Percentiles rank a stretch among this genome's conserved stretches.
phyloP scores from a whole-genome alignment of 1,140 invertebrate species.

The Aphidius ervi region DNA sequence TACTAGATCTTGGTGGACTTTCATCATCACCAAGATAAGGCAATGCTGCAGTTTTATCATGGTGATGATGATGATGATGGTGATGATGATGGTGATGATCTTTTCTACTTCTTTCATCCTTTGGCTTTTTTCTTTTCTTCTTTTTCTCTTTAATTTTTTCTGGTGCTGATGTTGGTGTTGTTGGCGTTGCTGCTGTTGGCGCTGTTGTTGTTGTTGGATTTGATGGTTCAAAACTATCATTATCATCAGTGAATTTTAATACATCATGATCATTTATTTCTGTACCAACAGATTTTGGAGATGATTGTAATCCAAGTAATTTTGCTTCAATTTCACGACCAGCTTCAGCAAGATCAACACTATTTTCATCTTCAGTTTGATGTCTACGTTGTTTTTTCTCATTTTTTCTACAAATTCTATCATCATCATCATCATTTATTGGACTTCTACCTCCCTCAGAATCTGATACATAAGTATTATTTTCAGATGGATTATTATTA shows the following conservation, averaged over 20 bases:
- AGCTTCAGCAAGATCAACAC: constrained; percentile 73
- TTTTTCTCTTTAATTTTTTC: constrained; percentile 69
- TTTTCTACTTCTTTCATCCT: constrained; percentile 69
- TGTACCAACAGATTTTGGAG: constrained; percentile 35
- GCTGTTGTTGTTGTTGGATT: constrained; percentile 41
- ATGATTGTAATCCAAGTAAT: constrained; percentile 58
- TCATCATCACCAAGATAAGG: constrained; percentile 45
- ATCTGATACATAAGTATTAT: constrained; percentile 43
- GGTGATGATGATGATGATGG: constrained; percentile 48
- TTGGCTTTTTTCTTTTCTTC: constrained; percentile 78
- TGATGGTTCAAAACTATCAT: constrained; percentile 55
- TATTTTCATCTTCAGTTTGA: constrained; percentile 66
- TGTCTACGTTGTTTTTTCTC: constrained; percentile 65
- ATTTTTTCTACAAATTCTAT: constrained; percentile 50
- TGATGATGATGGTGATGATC: constrained; percentile 64
- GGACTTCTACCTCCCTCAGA: constrained; percentile 41
- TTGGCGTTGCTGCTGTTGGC: no score
- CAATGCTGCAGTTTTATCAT: constrained; percentile 41
- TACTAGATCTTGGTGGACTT: constrained; percentile 46
- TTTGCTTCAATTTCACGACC: constrained; percentile 76
- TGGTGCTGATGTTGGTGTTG: constrained; percentile 37
- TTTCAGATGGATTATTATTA: constrained; percentile 34
- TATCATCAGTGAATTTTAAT: constrained; percentile 60
- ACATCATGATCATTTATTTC: constrained; percentile 54
- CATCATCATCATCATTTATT: constrained; percentile 35